phyloP scores from a whole-genome alignment of 2,113 vertebrate species.

The Bos taurus region ARS-UCD2.0 NC_037331.1:64263501-64264000 shows the following conservation, averaged over 20 bases:
- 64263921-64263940: not conserved
- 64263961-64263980: not conserved
- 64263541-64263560: not conserved
- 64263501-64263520: no score
- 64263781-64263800: not conserved
- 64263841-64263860: not conserved
- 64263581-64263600: not conserved
- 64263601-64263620: not conserved
- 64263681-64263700: not conserved
- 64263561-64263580: not conserved
- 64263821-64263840: not conserved
- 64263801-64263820: not conserved
- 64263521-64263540: not conserved
- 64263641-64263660: not conserved
- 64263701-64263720: not conserved
- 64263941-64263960: not conserved
- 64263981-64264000: not conserved
- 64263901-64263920: not conserved
- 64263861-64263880: no score
- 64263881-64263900: not conserved
- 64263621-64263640: not conserved
- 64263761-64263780: not conserved
- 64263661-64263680: not conserved
- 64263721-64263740: not conserved
- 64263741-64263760: not conserved